These are phyloP conservation scores for Argyrosomus japonicus DNA, from an alignment of 2,113 vertebrate species.

Conservation along the genomic window DNA sequence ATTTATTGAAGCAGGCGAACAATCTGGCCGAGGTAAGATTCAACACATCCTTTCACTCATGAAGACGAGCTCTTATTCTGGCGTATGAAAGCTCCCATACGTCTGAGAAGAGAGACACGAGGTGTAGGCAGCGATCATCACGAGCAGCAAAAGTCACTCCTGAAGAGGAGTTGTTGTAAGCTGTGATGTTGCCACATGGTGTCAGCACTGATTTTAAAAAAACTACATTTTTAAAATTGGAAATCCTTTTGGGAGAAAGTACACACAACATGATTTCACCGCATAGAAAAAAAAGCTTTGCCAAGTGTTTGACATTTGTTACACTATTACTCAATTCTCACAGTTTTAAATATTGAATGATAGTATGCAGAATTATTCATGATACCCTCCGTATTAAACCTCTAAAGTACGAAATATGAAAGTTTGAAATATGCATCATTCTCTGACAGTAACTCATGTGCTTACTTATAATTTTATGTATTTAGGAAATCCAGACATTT, in stretches of 20 bases:
- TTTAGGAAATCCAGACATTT: constrained; percentile 44
- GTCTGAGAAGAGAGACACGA: neutral
- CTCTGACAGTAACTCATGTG: constrained; percentile 1
- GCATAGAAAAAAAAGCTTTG: neutral
- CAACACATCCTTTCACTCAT: neutral
- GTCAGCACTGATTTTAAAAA: constrained; percentile 42
- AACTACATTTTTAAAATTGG: neutral
- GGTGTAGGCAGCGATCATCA: neutral
- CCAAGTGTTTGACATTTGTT: constrained; percentile 22
- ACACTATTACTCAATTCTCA: neutral
- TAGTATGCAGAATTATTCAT: constrained; percentile 56
- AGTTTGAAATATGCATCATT: constrained; percentile 53
- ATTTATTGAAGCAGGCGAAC: constrained; percentile 88
- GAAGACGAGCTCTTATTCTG: neutral
- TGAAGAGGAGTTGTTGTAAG: constrained; percentile 18
- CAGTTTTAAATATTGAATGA: constrained; percentile 33
- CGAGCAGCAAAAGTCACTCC: neutral
- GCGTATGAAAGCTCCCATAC: neutral
- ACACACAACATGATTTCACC: neutral
- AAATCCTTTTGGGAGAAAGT: constrained; percentile 10
- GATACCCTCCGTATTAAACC: constrained; percentile 18
- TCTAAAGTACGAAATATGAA: constrained; percentile 37
- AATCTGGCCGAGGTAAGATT: constrained; percentile 87
- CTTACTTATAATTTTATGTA: constrained; percentile 25
- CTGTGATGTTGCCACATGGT: constrained; percentile 45